Evolutionary conservation across 2,888 invertebrate species (phyloP).

Genomic region (Heterodera filipjevi): DNA sequence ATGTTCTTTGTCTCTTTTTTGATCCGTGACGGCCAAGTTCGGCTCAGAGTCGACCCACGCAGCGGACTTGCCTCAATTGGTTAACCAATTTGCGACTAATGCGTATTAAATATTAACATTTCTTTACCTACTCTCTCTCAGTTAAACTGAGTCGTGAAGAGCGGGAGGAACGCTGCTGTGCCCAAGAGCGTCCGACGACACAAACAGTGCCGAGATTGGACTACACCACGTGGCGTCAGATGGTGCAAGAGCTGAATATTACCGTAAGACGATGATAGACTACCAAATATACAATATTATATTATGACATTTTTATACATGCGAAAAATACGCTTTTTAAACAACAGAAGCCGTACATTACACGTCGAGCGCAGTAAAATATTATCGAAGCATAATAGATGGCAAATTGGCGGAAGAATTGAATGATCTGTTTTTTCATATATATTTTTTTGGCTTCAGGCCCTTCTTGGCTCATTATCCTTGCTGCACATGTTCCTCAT

Average conservation of each 20-base stretch:
- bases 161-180: slow-evolving; percentile 5
- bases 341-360: background rate
- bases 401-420: background rate
- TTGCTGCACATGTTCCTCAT: too few species aligned
- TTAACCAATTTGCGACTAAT: background rate
- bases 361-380: background rate
- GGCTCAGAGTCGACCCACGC: slow-evolving; percentile 13
- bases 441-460: background rate
- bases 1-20: slow-evolving; percentile 40
- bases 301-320: too few species aligned
- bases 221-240: slow-evolving; percentile 14
- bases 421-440: background rate
- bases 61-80: slow-evolving; percentile 26
- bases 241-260: slow-evolving; percentile 11
- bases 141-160: slow-evolving; percentile 17
- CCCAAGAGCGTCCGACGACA: background rate
- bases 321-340: too few species aligned
- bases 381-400: background rate
- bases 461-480: too few species aligned
- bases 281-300: background rate
- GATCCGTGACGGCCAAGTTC: slow-evolving; percentile 34
- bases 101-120: background rate
- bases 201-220: slow-evolving; percentile 13
- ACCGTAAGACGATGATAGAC: background rate
- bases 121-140: background rate